phyloP scores from a whole-genome alignment of 2,113 vertebrate genomes.

The Casuarius casuarius region DNA sequence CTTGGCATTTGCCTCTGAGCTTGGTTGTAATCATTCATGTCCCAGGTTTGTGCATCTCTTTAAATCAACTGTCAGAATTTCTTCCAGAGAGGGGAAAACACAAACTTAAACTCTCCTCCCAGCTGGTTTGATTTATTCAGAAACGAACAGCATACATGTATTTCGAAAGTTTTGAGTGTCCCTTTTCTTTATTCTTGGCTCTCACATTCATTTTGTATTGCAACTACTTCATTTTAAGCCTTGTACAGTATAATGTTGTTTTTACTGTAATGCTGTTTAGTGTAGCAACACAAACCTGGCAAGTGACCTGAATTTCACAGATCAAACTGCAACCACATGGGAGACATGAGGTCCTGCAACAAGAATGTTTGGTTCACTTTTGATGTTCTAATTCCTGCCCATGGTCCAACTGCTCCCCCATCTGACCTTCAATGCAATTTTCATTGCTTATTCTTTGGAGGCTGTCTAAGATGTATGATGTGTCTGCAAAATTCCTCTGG shows the following conservation, averaged over 20 bases:
- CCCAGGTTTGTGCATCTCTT: not conserved
- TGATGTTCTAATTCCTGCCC: constrained; percentile 69
- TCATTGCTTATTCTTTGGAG: constrained; percentile 54
- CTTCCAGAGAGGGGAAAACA: not conserved
- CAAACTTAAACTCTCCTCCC: not conserved
- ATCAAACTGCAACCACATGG: constrained; percentile 68
- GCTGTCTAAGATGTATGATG: constrained; percentile 16
- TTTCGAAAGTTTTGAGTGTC: constrained; percentile 43
- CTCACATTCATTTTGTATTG: constrained; percentile 45
- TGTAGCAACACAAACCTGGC: constrained; percentile 78
- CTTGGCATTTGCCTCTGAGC: not conserved
- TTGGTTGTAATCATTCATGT: not conserved
- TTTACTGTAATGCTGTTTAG: constrained; percentile 72
- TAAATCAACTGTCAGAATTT: not conserved
- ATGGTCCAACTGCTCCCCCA: constrained; percentile 74
- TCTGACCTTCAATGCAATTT: constrained; percentile 65
- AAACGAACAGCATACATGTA: not conserved
- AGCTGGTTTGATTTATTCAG: constrained; percentile 28
- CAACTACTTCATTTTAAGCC: constrained; percentile 31
- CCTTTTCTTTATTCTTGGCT: constrained; percentile 21
- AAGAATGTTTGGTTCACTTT: constrained; percentile 68
- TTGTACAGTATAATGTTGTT: constrained; percentile 41
- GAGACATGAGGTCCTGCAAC: constrained; percentile 64
- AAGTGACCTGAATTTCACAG: constrained; percentile 78
- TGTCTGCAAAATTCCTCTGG: constrained; percentile 14